Base-by-base conservation (phyloP, 1,140 invertebrate genomes). In the Drosophila grimshawi region DNA sequence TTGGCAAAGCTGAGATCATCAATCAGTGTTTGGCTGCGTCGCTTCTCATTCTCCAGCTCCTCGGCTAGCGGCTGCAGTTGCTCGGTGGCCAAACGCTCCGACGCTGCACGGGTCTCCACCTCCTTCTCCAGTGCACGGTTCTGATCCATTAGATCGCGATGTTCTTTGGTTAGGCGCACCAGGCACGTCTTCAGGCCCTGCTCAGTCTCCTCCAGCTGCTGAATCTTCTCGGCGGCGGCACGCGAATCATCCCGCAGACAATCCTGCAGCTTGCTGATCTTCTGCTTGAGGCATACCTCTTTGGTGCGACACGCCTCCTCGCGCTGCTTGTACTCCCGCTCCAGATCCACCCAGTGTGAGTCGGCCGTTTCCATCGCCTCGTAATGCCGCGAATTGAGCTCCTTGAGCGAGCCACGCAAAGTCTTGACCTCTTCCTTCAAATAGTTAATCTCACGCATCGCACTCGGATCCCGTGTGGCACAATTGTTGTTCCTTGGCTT, bases 281-380 rank as follows among this genome's bases (percentile, higher is more conserved):
- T 92, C 45, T 86, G 78, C 61, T 92, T 91, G 1, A 92, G 73
- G 19, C 69, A 80, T 10, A 68, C 51, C 72, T 92, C 91, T 46
- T 92, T 92, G 45, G 90, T 70, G 19, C 93, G 92, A 8, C 92
- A 92, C 11, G 94, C 93, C 56, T 94, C 92, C 55, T 94, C 94
- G 67, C 93, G 94, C 81, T 93, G 93, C 88, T 95, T 95, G 70
- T 95, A 95, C 0, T 94, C 94, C 2, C 93, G 93, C 77, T 96
- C 95, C 92, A 96, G 94, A 46, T 95, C 94, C 0, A 95, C 94
- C 94, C 96, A 96, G 89, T 96, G 95, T 49, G 95, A 94, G 59
- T 96, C 96, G 2, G 96, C 96, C 63, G 96, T 94, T 74, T 95
- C 94, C 75, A 97, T 92, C 57, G 96, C 96, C 78, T 95, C 95